Evolutionary conservation across 2,888 invertebrate species (phyloP).

Genomic region (Gandaritis pyraliata): DNA sequence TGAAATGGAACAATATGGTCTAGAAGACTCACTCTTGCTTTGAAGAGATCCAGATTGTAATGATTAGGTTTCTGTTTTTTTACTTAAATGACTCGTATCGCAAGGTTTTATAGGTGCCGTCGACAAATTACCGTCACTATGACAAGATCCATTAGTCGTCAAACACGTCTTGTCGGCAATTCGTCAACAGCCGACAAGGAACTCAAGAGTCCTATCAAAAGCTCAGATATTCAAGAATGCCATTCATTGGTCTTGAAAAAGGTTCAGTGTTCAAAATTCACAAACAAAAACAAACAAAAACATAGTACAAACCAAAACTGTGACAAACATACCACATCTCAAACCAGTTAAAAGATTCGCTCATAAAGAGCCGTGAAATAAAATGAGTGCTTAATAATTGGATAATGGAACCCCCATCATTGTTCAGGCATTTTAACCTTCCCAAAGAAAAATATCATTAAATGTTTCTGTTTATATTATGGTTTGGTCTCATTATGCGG

Average conservation of each 20-base stretch:
- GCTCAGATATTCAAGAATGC: background rate
- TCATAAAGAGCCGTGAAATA: constrained; percentile 15
- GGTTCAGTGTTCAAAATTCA: too few relatives aligned
- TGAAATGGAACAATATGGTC: too few relatives aligned
- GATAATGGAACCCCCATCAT: constrained; percentile 21
- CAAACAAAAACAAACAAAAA: background rate
- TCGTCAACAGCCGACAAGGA: too few relatives aligned
- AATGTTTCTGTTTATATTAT: constrained; percentile 16
- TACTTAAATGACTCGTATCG: too few relatives aligned
- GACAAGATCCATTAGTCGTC: too few relatives aligned
- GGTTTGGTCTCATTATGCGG: constrained; percentile 31
- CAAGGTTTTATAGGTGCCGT: too few relatives aligned
- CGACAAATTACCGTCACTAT: background rate
- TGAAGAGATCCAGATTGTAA: too few relatives aligned
- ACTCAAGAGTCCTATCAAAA: too few relatives aligned
- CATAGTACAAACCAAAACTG: background rate
- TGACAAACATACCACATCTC: background rate
- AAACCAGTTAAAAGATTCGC: constrained; percentile 9
- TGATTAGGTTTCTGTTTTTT: too few relatives aligned
- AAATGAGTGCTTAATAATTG: constrained; percentile 19
- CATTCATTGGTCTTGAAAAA: background rate
- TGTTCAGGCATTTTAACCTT: constrained; percentile 10
- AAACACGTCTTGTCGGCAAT: too few relatives aligned
- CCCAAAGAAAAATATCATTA: constrained; percentile 23
- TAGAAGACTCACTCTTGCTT: too few relatives aligned